Base-by-base conservation (phyloP, 2,113 vertebrate genomes). In the Ivindomyrus marchei region DNA sequence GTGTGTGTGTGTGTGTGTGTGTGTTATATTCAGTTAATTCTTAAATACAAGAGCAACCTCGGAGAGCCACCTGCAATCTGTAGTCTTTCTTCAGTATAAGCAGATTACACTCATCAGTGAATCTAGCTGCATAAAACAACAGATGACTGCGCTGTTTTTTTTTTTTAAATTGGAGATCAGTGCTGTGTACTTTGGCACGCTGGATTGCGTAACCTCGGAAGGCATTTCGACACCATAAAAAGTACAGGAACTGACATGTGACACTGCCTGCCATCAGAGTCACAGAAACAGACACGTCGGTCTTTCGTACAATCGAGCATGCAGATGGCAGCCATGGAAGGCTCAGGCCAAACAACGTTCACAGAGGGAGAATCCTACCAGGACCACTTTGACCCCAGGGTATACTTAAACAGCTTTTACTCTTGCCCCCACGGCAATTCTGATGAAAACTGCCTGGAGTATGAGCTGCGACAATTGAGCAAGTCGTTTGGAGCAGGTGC, bases 401-500 rank as follows among this genome's bases (percentile, higher is more conserved):
- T 74, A 77, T 95, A 95, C 90, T 90, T 95, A 15, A 91, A 94
- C 83, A 91, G 87, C 47, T 95, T 94, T 53, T 96, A 94, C 70
- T 91, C 86, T 56, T 93, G 91, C 13, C 92, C 91, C 21, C 47
- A 90, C 24, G 94, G 86, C 21, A 53, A 90, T n/a, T 50, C 91
- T 21, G 90, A 92, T 62, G 94, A 93, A 3, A 90, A 93, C 5
- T 87, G 89, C 91, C 92, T 94, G 6, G 88, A 31, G 21, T 93
- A 94, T 88, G 62, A 92, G 31, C 91, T 95, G 88, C 88, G 90
- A 88, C 94, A 88, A 15, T 92, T 96, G 56, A 94, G 93, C 90
- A 92, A 91, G 88, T 92, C 92, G 49, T 96, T 96, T 90, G 92
- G 46, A 46, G 21, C 89, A 31, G 94, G 96, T 96, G 91, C 93